Evolutionary conservation across 2,888 invertebrate species (phyloP).

Genomic region (Drosophila tripunctata): DNA sequence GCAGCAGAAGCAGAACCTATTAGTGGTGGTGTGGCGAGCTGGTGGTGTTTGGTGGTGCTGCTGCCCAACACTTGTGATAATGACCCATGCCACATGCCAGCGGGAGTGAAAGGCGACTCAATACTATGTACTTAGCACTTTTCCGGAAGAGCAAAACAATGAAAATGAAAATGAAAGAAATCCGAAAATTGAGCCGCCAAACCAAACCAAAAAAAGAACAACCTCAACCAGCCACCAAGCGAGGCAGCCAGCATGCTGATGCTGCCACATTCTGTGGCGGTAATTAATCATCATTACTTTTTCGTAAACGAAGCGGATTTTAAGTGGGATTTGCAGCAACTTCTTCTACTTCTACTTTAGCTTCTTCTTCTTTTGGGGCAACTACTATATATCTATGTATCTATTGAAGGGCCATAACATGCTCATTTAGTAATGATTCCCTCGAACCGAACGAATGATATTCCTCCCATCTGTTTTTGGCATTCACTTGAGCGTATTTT

Average conservation of each 20-base stretch:
- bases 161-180: constrained; percentile 13
- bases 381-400: constrained; percentile 25
- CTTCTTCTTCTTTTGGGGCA: constrained; percentile 8
- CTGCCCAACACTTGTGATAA: constrained; percentile 51
- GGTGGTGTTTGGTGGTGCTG: not conserved
- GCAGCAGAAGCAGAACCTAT: constrained; percentile 34
- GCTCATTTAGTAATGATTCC: constrained; percentile 78
- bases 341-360: constrained; percentile 4
- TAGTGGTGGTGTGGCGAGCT: constrained; percentile 9
- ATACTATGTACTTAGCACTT: constrained; percentile 68
- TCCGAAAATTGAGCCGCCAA: constrained; percentile 33
- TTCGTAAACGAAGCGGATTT: constrained; percentile 80
- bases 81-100: constrained; percentile 57
- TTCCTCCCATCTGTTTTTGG: constrained; percentile 38
- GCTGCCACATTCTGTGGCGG: constrained; percentile 50
- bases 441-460: no score
- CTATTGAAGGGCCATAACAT: constrained; percentile 61
- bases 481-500: constrained; percentile 47
- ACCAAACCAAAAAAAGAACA: constrained; percentile 9
- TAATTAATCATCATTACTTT: constrained; percentile 81
- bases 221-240: constrained; percentile 43
- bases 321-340: constrained; percentile 78
- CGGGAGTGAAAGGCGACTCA: constrained; percentile 63
- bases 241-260: constrained; percentile 27
- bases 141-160: constrained; percentile 32